These are phyloP conservation scores for Prosapia bicincta DNA, from an alignment of 2,888 invertebrate genomes.

Conservation along the genomic window DNA sequence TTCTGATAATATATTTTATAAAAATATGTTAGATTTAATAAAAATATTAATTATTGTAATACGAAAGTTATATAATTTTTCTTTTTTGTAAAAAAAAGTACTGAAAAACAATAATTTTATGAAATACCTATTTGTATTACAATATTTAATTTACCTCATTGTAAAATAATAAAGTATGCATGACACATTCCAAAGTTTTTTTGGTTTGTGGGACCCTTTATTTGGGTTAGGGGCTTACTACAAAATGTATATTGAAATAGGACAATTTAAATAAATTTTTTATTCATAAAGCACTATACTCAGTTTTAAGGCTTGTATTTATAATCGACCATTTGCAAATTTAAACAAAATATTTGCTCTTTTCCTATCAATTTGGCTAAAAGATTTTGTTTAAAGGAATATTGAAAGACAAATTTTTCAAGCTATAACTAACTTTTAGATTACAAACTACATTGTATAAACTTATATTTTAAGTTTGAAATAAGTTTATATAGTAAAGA, in stretches of 20 bases:
- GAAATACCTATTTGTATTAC: not conserved
- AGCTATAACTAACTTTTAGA: not conserved
- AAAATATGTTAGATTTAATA: constrained; percentile 7
- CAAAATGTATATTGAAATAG: not conserved
- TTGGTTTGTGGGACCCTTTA: not conserved
- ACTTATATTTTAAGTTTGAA: not conserved
- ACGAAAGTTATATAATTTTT: not conserved
- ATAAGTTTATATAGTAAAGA: not conserved
- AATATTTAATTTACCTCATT: not conserved
- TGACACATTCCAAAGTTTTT: not conserved
- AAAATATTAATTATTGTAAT: constrained; percentile 2
- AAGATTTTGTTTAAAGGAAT: not conserved
- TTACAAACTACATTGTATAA: not conserved
- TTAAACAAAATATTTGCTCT: not conserved
- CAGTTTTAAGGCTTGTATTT: not conserved
- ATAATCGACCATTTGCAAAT: not conserved
- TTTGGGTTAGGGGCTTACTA: not conserved
- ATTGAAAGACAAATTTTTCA: not conserved
- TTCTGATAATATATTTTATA: not conserved
- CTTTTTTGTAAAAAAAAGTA: too few relatives aligned
- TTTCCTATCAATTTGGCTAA: not conserved
- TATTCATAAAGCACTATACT: not conserved
- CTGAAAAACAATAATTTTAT: not conserved
- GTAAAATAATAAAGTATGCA: not conserved
- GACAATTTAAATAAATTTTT: not conserved